Base-by-base conservation (phyloP, 2,888 invertebrate genomes). In the Lithophane leautieri region DNA sequence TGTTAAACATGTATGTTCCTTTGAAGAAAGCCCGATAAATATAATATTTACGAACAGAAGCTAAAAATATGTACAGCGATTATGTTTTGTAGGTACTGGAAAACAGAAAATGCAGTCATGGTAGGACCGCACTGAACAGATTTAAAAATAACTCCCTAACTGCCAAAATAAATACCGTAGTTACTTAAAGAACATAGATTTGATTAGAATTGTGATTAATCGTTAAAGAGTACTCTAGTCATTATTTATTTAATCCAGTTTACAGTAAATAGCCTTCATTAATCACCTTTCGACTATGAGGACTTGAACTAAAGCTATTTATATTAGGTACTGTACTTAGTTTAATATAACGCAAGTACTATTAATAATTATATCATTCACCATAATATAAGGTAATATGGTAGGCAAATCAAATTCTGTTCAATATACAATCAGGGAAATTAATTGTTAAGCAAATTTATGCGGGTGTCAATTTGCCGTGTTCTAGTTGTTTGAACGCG, bases 1-100 rank as follows among this genome's bases (percentile, higher is more conserved):
- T 52, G 28, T 52, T 68, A 71, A 60, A 50, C 28, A 73, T 71
- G 47, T 44, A 60, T 60, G 7, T 22, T 50, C 25, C 22, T 73
- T 71, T 58, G 73, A 71, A 60, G 58, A 50, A 28, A 50, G 12
- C 16, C 40, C 16, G 11, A 16, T 54, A 54, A 42, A 54, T 28
- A 40, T 50, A 70, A 72, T 56, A 58, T 28, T 50, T 50, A 42
- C 25, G 28, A 50, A 28, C n/a, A 60, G 12, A 42, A 42, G 4
- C 25, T 58, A 16, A 22, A 58, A 25, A 52, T 44, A 50, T 42
- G 16, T 60, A 0, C 58, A 52, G 8, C 12, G 8, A 40, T 28
- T 40, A 60, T 22, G 11, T 44, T 69, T 19, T 50, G 44, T 34
- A 34, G 34, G 34, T 70, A 19, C 9, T 22, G 40, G 12, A 25